Evolutionary conservation across 2,113 vertebrate species (phyloP).

Genomic region (Daphoenositta chrysoptera): DNA sequence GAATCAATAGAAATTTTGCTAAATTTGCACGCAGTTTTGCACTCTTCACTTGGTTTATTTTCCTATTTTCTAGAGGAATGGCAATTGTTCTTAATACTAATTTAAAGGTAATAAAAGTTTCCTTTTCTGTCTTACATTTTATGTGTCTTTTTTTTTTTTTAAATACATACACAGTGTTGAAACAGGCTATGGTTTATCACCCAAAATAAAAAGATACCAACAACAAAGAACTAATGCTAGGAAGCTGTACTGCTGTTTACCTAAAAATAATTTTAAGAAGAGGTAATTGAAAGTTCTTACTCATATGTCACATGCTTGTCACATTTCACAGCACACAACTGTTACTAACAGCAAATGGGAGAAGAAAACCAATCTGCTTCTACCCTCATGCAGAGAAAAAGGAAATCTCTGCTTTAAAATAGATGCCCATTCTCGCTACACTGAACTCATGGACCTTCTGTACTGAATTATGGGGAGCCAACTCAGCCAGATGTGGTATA

Average conservation of each 20-base stretch:
- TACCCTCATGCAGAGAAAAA: background rate
- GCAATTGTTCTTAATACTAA: background rate
- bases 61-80: background rate
- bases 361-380: background rate
- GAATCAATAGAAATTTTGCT: background rate
- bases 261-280: background rate
- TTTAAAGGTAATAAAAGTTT: background rate
- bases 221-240: background rate
- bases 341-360: background rate
- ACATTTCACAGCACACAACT: background rate
- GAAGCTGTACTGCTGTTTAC: background rate
- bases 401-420: background rate
- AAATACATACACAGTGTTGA: background rate
- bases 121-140: background rate
- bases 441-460: background rate
- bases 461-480: background rate
- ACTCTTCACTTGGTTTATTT: background rate
- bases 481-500: background rate
- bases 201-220: background rate
- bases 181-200: background rate
- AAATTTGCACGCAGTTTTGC: background rate
- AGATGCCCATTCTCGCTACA: background rate
- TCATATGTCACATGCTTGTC: background rate
- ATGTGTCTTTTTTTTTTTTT: background rate
- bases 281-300: background rate